Evolutionary conservation across 2,113 vertebrate species (phyloP).

Genomic region (Ifrita kowaldi): DNA sequence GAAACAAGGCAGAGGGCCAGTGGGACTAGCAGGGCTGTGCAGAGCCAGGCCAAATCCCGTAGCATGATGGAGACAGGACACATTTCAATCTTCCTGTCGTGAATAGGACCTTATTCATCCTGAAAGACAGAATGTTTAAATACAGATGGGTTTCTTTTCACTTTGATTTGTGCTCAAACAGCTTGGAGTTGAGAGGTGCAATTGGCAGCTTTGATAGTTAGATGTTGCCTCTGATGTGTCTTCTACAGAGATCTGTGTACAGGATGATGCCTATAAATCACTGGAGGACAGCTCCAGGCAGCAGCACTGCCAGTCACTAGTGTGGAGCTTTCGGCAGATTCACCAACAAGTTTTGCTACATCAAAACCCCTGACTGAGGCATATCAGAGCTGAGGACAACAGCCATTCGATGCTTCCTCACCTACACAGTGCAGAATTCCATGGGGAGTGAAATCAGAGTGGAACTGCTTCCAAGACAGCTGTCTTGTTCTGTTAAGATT

Average conservation of each 20-base stretch:
- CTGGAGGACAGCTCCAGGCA: background rate
- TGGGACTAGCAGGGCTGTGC: background rate
- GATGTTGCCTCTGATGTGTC: background rate
- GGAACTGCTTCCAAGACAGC: background rate
- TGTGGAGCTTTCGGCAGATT: background rate
- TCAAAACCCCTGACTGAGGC: background rate
- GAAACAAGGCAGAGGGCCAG: background rate
- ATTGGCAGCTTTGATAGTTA: background rate
- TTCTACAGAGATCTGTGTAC: fast-evolving
- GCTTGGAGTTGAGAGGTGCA: background rate
- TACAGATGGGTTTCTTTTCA: background rate
- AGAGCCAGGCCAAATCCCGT: background rate
- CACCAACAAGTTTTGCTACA: background rate
- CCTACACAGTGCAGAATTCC: background rate
- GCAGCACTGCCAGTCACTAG: background rate
- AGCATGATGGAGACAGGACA: background rate
- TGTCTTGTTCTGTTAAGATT: background rate
- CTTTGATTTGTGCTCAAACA: background rate
- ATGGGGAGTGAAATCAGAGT: background rate
- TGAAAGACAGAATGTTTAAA: background rate
- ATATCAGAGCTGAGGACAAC: background rate
- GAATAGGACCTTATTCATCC: background rate
- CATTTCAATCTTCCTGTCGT: background rate
- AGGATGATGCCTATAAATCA: background rate
- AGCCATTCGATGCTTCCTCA: background rate